A percentile compares a stretch with the other conserved stretches of the same genome.
Conservation (phyloP, 2,888 invertebrate species). For the Schizaphis graminum region DNA sequence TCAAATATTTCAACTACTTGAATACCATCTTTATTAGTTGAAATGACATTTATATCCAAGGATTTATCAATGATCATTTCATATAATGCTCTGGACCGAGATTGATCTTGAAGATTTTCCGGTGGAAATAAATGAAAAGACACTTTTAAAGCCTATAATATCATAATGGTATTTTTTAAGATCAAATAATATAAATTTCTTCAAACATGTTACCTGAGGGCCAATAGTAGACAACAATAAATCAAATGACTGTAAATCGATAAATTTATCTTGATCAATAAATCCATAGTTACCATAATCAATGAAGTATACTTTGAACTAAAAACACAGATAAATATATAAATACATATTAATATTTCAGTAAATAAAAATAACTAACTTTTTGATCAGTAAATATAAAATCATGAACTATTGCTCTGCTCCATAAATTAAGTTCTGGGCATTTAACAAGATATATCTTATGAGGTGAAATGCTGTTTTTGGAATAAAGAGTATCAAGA, state of each 20-base stretch:
- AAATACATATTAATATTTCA: neutral
- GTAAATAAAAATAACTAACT: neutral
- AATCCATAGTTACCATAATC: constrained; percentile 54
- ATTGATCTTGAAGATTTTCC: constrained; percentile 15
- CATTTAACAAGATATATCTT: constrained; percentile 59
- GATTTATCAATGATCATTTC: constrained; percentile 35
- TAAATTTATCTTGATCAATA: constrained; percentile 58
- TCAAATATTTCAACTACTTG: constrained; percentile 56
- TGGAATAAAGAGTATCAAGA: constrained; percentile 32
- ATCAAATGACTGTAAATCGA: constrained; percentile 37
- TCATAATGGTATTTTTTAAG: neutral
- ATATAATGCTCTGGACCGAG: constrained; percentile 30
- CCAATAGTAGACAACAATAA: constrained; percentile 21
- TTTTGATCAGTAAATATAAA: constrained; percentile 51
- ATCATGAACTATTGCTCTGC: constrained; percentile 36
- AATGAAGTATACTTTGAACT: constrained; percentile 58
- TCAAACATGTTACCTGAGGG: constrained; percentile 35
- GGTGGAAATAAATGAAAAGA: constrained; percentile 57
- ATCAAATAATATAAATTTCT: neutral
- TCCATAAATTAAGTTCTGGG: constrained; percentile 41
- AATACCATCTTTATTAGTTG: constrained; percentile 30
- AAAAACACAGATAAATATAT: neutral
- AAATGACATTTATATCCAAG: constrained; percentile 44
- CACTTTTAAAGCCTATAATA: constrained; percentile 58
- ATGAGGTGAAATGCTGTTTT: constrained; percentile 40